These are phyloP conservation scores for Chouioia cunea DNA, from an alignment of 2,888 invertebrate genomes.

Conservation along the genomic window DNA sequence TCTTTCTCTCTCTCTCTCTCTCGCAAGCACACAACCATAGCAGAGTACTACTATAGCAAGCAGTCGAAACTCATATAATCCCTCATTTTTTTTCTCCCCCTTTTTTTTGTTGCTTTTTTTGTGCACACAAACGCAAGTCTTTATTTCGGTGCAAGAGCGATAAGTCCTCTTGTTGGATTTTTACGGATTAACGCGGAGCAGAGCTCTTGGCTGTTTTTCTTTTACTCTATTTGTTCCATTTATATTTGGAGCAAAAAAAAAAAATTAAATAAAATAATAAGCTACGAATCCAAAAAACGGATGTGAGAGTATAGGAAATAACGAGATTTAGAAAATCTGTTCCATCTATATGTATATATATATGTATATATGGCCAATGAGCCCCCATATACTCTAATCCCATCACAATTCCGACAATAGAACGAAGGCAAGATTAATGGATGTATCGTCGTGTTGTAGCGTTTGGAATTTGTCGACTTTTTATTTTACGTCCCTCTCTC, in stretches of 20 bases:
- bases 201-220: background rate
- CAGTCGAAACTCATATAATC: too few species aligned
- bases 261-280: conserved; percentile 10
- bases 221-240: too few species aligned
- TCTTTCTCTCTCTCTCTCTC: too few species aligned
- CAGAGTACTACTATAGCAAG: too few species aligned
- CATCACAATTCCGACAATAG: conserved; percentile 29
- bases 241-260: conserved; percentile 4
- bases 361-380: conserved; percentile 39
- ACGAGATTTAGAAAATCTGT: conserved; percentile 39
- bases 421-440: conserved; percentile 46
- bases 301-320: too few species aligned
- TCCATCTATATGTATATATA: too few species aligned
- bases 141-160: conserved; percentile 2
- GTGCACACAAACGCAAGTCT: conserved; percentile 7
- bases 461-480: too few species aligned
- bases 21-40: conserved; percentile 29
- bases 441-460: too few species aligned
- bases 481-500: too few species aligned
- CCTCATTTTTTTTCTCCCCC: background rate
- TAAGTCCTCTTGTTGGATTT: background rate
- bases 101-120: background rate
- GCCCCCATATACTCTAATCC: conserved; percentile 26
- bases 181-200: background rate
- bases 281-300: too few species aligned